A percentile compares a stretch with the other conserved stretches of the same genome.
These are phyloP conservation scores for Cenopis cana DNA, from an alignment of 2,888 invertebrate genomes.

Conservation along the genomic window DNA sequence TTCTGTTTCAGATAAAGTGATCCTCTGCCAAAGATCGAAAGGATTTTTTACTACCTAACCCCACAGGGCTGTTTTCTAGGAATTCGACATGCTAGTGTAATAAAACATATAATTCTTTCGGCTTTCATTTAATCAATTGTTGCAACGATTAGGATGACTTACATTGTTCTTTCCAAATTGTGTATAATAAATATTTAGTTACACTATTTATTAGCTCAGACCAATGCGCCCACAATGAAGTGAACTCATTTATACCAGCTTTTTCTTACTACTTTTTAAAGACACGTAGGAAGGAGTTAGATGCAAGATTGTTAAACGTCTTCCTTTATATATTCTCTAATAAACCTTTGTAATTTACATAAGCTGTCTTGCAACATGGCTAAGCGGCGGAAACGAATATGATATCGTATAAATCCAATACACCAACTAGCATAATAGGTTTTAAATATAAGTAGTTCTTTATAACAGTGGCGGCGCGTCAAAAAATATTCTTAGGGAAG, in stretches of 20 bases:
- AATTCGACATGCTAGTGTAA: neutral
- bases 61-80: neutral
- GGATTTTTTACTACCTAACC: neutral
- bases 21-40: no score
- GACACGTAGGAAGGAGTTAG: constrained; percentile 64
- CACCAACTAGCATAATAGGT: neutral
- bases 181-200: constrained; percentile 55
- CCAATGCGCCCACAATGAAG: constrained; percentile 23
- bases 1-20: no score
- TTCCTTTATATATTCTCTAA: constrained; percentile 55
- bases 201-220: constrained; percentile 61
- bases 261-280: constrained; percentile 45
- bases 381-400: constrained; percentile 36
- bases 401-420: constrained; percentile 21
- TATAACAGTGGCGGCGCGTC: no score
- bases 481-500: no score
- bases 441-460: neutral
- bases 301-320: constrained; percentile 56
- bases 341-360: constrained; percentile 34
- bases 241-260: constrained; percentile 34
- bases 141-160: constrained; percentile 76
- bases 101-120: constrained; percentile 54
- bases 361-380: constrained; percentile 40
- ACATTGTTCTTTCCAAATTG: constrained; percentile 70
- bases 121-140: constrained; percentile 71